Percentiles rank a stretch among this genome's conserved stretches.
Evolutionary conservation across 2,797 vertebrate species (phyloP).

Genomic region (Hippoglossus hippoglossus): DNA sequence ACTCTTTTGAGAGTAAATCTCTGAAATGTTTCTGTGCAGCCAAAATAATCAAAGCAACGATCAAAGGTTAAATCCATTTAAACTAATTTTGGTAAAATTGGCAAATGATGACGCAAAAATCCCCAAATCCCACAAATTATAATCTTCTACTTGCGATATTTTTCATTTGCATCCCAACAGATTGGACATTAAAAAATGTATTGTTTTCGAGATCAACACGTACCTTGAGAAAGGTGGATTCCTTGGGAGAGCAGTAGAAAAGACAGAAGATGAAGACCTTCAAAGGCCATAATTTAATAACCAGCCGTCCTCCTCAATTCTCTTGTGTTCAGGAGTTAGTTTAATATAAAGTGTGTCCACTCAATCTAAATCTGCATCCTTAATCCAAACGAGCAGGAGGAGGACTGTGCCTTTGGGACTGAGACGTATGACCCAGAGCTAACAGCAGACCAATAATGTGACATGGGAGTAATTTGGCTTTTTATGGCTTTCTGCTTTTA

Average conservation of each 20-base stretch:
- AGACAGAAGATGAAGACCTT: conserved; percentile 59
- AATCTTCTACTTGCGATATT: too few relatives aligned
- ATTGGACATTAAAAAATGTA: neutral
- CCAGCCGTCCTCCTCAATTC: conserved; percentile 3
- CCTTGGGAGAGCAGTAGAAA: conserved; percentile 66
- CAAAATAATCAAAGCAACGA: neutral
- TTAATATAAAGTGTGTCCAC: neutral
- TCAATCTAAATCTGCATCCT: conserved; percentile 46
- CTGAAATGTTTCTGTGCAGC: neutral
- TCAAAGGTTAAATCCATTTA: neutral
- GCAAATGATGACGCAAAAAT: neutral
- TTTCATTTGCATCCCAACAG: neutral
- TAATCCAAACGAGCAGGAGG: neutral
- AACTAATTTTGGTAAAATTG: neutral
- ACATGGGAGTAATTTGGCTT: conserved; percentile 41
- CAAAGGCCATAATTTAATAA: conserved; percentile 65
- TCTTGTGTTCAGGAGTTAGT: conserved; percentile 12
- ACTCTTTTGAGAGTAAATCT: too few relatives aligned
- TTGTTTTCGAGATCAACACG: neutral
- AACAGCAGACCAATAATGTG: conserved; percentile 42
- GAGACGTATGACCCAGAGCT: conserved; percentile 35
- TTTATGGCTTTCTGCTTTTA: conserved; percentile 73
- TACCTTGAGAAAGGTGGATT: conserved; percentile 71
- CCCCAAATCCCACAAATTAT: too few relatives aligned
- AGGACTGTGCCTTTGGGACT: conserved; percentile 22